phyloP scores from a whole-genome alignment of 2,888 invertebrate genomes.

The Caprella mutica region DNA sequence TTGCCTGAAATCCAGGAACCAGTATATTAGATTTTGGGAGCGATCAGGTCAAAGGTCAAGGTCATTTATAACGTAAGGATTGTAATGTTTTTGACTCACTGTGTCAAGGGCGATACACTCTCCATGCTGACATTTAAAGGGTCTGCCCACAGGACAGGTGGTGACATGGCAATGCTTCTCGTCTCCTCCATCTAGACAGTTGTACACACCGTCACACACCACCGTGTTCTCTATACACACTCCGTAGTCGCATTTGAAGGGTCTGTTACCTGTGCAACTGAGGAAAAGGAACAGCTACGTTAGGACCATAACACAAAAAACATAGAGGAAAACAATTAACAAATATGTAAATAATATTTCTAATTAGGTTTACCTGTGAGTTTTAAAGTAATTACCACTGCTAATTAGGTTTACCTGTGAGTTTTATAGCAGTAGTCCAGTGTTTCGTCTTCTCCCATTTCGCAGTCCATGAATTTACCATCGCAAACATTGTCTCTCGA shows the following conservation, averaged over 20 bases:
- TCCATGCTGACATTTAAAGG: constrained; percentile 26
- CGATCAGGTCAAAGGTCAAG: too few species aligned
- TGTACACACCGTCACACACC: constrained; percentile 27
- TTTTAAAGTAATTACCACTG: too few species aligned
- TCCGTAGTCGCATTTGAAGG: constrained; percentile 34
- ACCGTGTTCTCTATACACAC: constrained; percentile 24
- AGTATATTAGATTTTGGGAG: too few species aligned
- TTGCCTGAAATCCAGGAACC: too few species aligned
- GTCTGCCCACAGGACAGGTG: constrained; percentile 24
- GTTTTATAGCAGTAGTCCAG: constrained; percentile 27
- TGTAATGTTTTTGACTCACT: too few species aligned
- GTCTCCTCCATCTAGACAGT: constrained; percentile 28
- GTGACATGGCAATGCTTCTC: constrained; percentile 19
- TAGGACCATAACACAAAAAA: too few species aligned
- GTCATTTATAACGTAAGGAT: too few species aligned
- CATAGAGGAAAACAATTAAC: too few species aligned
- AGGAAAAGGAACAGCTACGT: too few species aligned
- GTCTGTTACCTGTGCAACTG: constrained; percentile 14
- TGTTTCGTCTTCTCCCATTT: constrained; percentile 24
- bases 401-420: too few species aligned
- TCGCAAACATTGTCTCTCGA: constrained; percentile 53
- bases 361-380: too few species aligned
- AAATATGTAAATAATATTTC: too few species aligned
- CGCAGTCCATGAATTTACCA: constrained; percentile 39
- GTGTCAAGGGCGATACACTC: constrained; percentile 10